A percentile compares a stretch with the other conserved stretches of the same genome.
phyloP scores from a whole-genome alignment of 2,113 vertebrate genomes.

The Columba janthina region DNA sequence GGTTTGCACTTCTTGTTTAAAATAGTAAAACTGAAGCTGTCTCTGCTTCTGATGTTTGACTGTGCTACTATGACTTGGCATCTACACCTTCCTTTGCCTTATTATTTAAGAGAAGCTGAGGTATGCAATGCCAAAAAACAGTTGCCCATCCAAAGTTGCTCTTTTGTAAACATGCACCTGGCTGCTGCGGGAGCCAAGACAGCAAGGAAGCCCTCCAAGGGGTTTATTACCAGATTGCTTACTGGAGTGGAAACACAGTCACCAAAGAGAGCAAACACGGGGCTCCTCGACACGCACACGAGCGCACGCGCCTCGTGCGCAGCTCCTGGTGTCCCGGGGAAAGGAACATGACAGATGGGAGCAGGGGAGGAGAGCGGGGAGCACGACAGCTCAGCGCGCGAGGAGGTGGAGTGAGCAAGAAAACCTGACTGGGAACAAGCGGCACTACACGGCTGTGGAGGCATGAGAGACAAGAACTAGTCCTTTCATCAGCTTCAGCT shows the following conservation, averaged over 20 bases:
- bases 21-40: background rate
- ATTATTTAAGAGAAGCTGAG: background rate
- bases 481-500: background rate
- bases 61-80: background rate
- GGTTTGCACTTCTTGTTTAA: background rate
- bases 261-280: background rate
- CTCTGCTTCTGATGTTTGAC: background rate
- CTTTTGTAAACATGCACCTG: background rate
- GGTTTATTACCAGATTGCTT: background rate
- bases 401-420: slow-evolving; percentile 16
- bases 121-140: background rate
- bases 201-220: background rate
- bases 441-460: background rate
- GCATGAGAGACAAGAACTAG: background rate
- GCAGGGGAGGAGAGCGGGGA: background rate
- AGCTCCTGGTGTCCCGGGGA: background rate
- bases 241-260: background rate
- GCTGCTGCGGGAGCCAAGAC: background rate
- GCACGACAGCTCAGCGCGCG: background rate
- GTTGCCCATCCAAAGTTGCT: background rate
- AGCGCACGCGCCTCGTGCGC: background rate
- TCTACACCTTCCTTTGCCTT: background rate
- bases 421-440: background rate
- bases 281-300: background rate
- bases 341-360: background rate